Conservation (phyloP, 2,113 vertebrate species). For the Myrmecophaga tridactyla region DNA sequence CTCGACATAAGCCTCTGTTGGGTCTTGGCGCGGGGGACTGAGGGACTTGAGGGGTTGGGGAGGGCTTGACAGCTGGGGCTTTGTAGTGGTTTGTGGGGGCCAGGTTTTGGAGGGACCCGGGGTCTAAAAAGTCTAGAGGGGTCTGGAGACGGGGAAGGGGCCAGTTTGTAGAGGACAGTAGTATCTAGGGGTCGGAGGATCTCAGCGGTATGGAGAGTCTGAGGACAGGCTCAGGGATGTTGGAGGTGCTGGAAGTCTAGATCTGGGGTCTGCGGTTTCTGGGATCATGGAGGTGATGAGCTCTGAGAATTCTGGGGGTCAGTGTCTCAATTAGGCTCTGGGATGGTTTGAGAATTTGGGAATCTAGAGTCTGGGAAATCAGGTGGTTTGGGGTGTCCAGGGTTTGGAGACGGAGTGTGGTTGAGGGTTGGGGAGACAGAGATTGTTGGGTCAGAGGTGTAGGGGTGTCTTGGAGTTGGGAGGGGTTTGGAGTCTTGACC, state of each 20-base stretch:
- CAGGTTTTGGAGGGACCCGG: background rate
- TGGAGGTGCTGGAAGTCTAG: background rate
- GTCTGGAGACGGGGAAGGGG: background rate
- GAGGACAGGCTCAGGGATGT: background rate
- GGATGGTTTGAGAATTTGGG: background rate
- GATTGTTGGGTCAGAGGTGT: background rate
- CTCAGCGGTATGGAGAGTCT: background rate
- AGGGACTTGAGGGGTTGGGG: background rate
- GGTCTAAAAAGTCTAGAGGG: background rate
- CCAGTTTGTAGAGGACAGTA: background rate
- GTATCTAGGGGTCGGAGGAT: too few species aligned
- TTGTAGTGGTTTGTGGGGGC: background rate
- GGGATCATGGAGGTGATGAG: background rate
- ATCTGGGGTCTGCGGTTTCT: background rate
- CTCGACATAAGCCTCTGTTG: background rate
- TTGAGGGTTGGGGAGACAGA: background rate
- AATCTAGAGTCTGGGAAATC: background rate
- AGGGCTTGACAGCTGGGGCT: background rate
- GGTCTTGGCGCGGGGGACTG: background rate
- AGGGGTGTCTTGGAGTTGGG: background rate
- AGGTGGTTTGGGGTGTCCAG: rapidly evolving
- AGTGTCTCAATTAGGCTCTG: background rate
- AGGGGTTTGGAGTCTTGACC: background rate
- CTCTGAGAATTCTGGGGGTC: too few species aligned
- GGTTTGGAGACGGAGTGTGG: background rate